A percentile compares a stretch with the other conserved stretches of the same genome.
These are phyloP conservation scores for Rhegmatorhina hoffmannsi DNA, from an alignment of 2,113 vertebrate genomes.

Conservation along the genomic window DNA sequence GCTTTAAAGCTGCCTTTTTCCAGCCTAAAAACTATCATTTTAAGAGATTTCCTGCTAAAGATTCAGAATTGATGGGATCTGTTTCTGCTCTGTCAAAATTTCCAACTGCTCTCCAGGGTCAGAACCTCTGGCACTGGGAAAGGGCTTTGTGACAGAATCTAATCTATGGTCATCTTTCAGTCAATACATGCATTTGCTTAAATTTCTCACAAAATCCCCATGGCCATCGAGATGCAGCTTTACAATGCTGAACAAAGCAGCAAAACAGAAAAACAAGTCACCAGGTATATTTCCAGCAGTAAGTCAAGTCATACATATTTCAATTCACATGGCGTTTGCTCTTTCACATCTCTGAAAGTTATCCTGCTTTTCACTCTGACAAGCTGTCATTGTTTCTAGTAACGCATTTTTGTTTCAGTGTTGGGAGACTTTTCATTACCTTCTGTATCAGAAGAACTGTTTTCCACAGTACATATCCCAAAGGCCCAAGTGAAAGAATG, in stretches of 20 bases:
- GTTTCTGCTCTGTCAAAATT: background rate
- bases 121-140: background rate
- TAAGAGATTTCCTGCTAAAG: background rate
- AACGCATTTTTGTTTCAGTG: conserved; percentile 25
- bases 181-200: background rate
- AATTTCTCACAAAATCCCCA: background rate
- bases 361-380: conserved; percentile 13
- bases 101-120: background rate
- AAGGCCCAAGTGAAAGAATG: background rate
- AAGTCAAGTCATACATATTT: conserved; percentile 20
- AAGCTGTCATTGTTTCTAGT: conserved; percentile 32
- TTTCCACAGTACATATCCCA: conserved; percentile 36
- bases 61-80: background rate
- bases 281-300: background rate
- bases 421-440: conserved; percentile 42
- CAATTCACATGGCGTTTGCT: conserved; percentile 5
- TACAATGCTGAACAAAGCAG: background rate
- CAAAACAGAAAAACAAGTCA: background rate
- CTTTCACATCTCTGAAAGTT: conserved; percentile 40
- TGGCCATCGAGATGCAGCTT: background rate
- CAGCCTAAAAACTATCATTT: background rate
- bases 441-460: conserved; percentile 43
- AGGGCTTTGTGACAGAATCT: background rate
- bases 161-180: background rate
- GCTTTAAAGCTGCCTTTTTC: background rate